Evolutionary conservation across 2,797 vertebrate species (phyloP).

Genomic region (Alauda arvensis): DNA sequence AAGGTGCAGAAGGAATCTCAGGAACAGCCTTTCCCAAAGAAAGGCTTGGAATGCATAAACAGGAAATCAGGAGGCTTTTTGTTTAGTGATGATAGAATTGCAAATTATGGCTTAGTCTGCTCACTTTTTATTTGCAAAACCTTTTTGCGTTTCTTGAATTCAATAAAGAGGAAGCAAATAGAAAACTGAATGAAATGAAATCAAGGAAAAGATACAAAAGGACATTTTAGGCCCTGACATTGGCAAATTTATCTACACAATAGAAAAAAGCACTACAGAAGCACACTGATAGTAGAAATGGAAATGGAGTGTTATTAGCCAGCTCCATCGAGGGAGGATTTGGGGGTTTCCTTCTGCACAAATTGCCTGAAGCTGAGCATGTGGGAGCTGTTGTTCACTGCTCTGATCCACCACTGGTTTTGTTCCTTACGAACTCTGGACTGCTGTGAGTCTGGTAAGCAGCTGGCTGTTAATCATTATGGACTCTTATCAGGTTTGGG

Average conservation of each 20-base stretch:
- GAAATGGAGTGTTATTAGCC: not conserved
- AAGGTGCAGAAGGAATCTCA: not conserved
- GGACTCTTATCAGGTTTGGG: not conserved
- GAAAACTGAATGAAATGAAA: not conserved
- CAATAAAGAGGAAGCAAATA: not conserved
- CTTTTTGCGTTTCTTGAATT: not conserved
- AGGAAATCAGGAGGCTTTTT: not conserved
- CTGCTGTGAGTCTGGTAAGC: not conserved
- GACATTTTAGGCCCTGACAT: not conserved
- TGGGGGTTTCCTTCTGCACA: not conserved
- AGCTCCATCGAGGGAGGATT: not conserved
- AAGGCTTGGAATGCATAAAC: not conserved
- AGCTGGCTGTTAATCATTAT: conserved; percentile 44
- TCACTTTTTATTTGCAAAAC: not conserved
- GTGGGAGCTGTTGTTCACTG: not conserved
- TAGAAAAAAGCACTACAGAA: not conserved
- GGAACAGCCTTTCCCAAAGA: not conserved
- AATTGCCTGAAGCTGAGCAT: not conserved
- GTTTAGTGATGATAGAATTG: not conserved
- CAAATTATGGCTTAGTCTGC: not conserved
- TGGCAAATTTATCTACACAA: not conserved
- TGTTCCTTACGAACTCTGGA: not conserved
- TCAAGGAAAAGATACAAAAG: not conserved
- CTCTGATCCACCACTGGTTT: not conserved
- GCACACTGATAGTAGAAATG: not conserved